Evolutionary conservation across 2,888 invertebrate species (phyloP), one percentile per base, ranked within the genome.

Genomic region (Limnephilus lunatus): DNA sequence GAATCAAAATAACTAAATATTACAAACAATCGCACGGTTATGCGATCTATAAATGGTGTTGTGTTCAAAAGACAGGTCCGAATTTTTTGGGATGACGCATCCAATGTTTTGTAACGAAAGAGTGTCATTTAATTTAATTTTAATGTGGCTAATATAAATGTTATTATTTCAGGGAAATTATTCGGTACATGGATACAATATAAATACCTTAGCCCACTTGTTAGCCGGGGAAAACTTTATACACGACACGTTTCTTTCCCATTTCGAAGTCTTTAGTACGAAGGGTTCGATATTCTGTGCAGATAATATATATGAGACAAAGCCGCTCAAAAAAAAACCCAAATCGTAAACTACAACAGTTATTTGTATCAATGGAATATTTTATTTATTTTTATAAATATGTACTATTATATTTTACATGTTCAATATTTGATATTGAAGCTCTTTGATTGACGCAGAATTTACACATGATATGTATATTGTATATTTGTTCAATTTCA

Each of bases 91-190:
- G 7, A 53, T 4, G 25, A 68, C 9, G 68, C n/a, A 9, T 68
- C 19, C 25, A 68, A 25, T 5, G 15, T 7, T 25, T 25, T 4
- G 0, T 25, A 25, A 68, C 1, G 4, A 25, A 1, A 68, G 25
- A 68, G 25, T 25, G 2, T 68, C 25, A 25, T n/a, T 9, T 68
- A 3, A 82, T 82, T 31, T 82, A 15, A 4, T 32, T 31, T 82
- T 31, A 25, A 68, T 15, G 31, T 32, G 4, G 12, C 30, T 31
- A 31, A 81, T 68, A 15, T 15, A 14, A 32, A 35, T 12, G n/a
- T 12, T 32, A 2, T 68, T 87, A 25, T 68, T 90, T 39, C 83
- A 90, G 90, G 48, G 32, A 39, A 90, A 90, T 19, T 90, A 90
- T 48, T n/a, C 90, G 12, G 30, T 90, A 12, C 3, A 48, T 30